These are phyloP conservation scores for Gallirallus australis DNA, from an alignment of 2,797 vertebrate species.

Conservation along the genomic window DNA sequence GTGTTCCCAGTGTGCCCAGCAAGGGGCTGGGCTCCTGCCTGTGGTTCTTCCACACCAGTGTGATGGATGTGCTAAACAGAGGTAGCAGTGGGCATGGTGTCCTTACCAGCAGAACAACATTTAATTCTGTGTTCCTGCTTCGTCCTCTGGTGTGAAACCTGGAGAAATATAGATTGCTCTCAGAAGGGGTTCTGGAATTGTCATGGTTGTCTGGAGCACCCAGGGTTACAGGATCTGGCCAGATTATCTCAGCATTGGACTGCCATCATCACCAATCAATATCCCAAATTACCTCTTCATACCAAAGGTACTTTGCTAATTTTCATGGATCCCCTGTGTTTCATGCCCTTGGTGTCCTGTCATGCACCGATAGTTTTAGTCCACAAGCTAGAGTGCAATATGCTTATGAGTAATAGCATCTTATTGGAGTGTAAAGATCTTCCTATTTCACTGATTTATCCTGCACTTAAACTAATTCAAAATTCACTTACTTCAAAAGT, in stretches of 20 bases:
- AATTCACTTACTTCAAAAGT: constrained; percentile 74
- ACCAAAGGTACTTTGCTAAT: constrained; percentile 16
- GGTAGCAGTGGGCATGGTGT: not conserved
- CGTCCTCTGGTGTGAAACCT: not conserved
- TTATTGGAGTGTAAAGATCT: constrained; percentile 80
- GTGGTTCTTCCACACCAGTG: not conserved
- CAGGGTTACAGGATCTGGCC: not conserved
- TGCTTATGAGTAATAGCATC: constrained; percentile 75
- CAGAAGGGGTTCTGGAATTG: not conserved
- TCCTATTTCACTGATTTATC: constrained; percentile 77
- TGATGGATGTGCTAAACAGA: not conserved
- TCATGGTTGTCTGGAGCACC: not conserved
- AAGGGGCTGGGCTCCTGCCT: not conserved
- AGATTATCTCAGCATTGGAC: not conserved
- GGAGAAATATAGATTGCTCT: not conserved
- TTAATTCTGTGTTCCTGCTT: not conserved
- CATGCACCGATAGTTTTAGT: constrained; percentile 64
- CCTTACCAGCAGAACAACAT: not conserved
- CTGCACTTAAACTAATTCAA: constrained; percentile 78
- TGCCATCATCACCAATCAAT: not conserved
- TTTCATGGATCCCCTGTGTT: constrained; percentile 45
- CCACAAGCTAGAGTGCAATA: constrained; percentile 69
- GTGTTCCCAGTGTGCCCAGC: accelerated
- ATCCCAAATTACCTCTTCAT: not conserved
- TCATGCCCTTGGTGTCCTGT: constrained; percentile 70